These are phyloP conservation scores for Epinephelus fuscoguttatus DNA, from an alignment of 2,113 vertebrate genomes.

Conservation along the genomic window DNA sequence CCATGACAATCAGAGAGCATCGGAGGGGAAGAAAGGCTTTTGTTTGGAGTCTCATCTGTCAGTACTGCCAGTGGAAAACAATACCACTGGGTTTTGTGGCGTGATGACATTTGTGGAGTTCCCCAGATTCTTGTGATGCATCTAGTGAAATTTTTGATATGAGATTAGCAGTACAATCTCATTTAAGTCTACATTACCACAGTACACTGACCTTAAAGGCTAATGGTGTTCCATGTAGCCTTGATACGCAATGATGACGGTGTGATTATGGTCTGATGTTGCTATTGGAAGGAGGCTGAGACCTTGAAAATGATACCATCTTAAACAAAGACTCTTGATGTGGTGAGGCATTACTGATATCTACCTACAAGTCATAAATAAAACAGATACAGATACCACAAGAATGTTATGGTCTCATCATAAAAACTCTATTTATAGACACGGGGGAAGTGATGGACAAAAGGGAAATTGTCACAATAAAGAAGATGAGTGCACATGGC, in stretches of 20 bases:
- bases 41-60: background rate
- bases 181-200: background rate
- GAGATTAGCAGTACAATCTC: background rate
- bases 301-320: background rate
- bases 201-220: background rate
- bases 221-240: background rate
- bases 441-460: conserved; percentile 42
- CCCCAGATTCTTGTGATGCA: background rate
- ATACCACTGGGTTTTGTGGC: background rate
- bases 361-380: background rate
- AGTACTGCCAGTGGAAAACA: background rate
- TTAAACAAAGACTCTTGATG: background rate
- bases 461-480: background rate
- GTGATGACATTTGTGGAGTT: conserved; percentile 12
- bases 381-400: background rate
- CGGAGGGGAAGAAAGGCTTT: background rate
- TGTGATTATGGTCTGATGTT: background rate
- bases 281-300: background rate
- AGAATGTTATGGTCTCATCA: rapidly evolving
- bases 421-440: conserved; percentile 15
- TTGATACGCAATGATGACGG: background rate
- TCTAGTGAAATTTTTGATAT: background rate
- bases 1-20: background rate
- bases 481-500: rapidly evolving
- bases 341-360: background rate